A percentile compares a stretch with the other conserved stretches of the same genome.
Conservation (phyloP, 23 tunicate species). For the Phallusia fumigata region DNA sequence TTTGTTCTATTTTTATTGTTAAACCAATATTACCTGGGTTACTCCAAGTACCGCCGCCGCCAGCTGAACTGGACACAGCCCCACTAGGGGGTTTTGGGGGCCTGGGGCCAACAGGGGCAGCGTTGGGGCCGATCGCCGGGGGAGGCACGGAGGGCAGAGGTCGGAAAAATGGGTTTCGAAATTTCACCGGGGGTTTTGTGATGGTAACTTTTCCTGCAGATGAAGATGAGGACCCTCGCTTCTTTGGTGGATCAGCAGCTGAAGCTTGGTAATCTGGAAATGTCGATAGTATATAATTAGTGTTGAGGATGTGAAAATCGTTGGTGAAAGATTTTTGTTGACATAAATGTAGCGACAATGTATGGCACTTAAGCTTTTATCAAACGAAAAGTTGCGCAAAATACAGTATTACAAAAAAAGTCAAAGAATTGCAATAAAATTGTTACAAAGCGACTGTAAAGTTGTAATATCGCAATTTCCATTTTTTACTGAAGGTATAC, state of each 20-base stretch:
- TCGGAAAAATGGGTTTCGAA: slow-evolving; percentile 60
- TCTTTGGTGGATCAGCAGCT: slow-evolving; percentile 51
- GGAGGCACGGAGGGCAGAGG: slow-evolving; percentile 46
- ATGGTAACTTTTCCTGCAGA: slow-evolving; percentile 20
- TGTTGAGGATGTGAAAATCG: no score
- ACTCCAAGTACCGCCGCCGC: not conserved
- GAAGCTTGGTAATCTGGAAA: slow-evolving; percentile 77
- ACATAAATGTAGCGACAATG: no score
- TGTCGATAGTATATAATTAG: no score
- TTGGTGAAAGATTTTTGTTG: no score
- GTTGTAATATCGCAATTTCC: no score
- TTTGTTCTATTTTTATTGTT: slow-evolving; percentile 20
- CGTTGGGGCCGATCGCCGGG: slow-evolving; percentile 34
- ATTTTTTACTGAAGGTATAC: no score
- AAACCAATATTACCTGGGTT: not conserved
- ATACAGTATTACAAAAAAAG: no score
- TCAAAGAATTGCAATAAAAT: no score
- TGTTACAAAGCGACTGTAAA: no score
- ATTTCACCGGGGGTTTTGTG: slow-evolving; percentile 31
- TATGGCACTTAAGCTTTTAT: no score
- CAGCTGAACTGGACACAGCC: not conserved
- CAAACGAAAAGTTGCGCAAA: no score
- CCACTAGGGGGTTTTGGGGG: not conserved
- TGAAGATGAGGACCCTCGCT: slow-evolving; percentile 6
- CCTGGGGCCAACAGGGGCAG: slow-evolving; percentile 25